Conservation (phyloP, 2,113 vertebrate species). For the Triplophysa rosa region DNA sequence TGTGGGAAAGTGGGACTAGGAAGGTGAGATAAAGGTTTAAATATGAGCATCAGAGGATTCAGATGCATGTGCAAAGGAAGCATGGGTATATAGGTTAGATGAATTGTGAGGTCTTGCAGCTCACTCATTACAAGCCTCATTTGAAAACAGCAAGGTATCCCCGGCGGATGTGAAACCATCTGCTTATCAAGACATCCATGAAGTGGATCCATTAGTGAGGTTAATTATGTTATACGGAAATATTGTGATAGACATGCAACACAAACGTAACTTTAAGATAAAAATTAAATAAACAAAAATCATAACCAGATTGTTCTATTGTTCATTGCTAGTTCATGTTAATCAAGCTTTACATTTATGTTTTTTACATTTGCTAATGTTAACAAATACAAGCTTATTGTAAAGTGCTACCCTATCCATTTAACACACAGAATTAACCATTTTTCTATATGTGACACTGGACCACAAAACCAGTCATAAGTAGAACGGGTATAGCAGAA, state of each 20-base stretch:
- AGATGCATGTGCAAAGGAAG: neutral
- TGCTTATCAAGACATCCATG: neutral
- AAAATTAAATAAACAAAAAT: no score
- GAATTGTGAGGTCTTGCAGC: neutral
- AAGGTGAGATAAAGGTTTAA: neutral
- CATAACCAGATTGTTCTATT: no score
- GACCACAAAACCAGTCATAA: no score
- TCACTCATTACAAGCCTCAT: constrained; percentile 21
- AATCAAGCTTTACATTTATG: no score
- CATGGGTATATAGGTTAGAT: neutral
- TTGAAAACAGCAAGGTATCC: neutral
- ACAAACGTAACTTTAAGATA: neutral
- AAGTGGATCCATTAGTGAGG: neutral
- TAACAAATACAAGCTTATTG: no score
- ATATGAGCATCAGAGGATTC: neutral
- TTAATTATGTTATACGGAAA: neutral
- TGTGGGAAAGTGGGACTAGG: neutral
- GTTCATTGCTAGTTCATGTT: no score
- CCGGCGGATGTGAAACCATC: neutral
- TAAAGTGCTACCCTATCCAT: neutral
- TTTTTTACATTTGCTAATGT: no score
- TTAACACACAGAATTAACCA: neutral
- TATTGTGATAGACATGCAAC: no score
- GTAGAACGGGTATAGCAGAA: no score
- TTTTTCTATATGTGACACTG: neutral